Evolutionary conservation across 2,888 invertebrate species (phyloP).

Genomic region (Copidosoma aretas): DNA sequence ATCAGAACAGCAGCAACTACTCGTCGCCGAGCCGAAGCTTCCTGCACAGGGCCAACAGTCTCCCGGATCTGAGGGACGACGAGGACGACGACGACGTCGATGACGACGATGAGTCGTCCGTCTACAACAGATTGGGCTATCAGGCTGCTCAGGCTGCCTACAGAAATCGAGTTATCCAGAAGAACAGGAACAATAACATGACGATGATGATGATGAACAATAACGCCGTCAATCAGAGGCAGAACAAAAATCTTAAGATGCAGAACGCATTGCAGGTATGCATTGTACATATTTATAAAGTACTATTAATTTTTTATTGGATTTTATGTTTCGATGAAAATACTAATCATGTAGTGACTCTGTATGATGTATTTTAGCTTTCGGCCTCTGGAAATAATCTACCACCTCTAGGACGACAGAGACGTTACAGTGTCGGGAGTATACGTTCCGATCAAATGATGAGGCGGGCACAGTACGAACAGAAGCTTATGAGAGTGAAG

Average conservation of each 20-base stretch:
- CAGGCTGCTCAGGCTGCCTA: constrained; percentile 58
- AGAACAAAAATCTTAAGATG: constrained; percentile 50
- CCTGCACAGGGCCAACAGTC: constrained; percentile 55
- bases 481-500: constrained; percentile 59
- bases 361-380: constrained; percentile 15
- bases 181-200: too few species aligned
- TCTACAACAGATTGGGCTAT: constrained; percentile 58
- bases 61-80: constrained; percentile 53
- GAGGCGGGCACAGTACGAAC: constrained; percentile 56
- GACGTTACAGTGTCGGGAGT: constrained; percentile 53
- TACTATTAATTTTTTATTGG: constrained; percentile 8
- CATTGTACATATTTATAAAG: constrained; percentile 22
- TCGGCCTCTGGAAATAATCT: constrained; percentile 20
- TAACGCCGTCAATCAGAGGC: constrained; percentile 56
- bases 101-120: constrained; percentile 58
- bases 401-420: constrained; percentile 43
- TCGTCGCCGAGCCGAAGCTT: constrained; percentile 31
- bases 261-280: constrained; percentile 55
- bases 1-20: constrained; percentile 40
- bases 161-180: constrained; percentile 50
- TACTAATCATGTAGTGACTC: background rate
- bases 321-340: background rate
- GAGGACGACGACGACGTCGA: too few species aligned
- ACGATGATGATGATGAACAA: constrained; percentile 59
- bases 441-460: constrained; percentile 59